Evolutionary conservation across 2,888 invertebrate species (phyloP), one percentile per base, ranked within the genome.

Genomic region (Pseudococcus viburni): DNA sequence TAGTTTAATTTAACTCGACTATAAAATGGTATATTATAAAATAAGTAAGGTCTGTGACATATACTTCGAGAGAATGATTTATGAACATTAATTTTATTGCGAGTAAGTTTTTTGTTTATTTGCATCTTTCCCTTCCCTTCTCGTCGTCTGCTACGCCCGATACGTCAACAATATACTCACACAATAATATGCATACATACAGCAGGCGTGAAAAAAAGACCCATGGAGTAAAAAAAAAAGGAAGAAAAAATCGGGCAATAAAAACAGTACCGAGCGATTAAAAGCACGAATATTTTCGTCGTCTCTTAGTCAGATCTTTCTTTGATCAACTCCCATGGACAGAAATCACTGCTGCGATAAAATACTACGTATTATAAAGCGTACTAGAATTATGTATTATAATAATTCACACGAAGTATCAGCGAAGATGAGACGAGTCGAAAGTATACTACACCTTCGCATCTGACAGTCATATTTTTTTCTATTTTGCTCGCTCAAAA

Each of bases 61-160:
- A 42, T 39, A 42, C 80, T 80, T 46, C n/a, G 19, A 80, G 68
- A 17, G 46, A 80, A 80, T 80, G 80, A 80, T 80, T 80, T 80
- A 80, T 80, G 80, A 42, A 80, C 46, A 19, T 80, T 80, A 80
- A 80, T 80, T 80, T 80, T 80, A 80, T 80, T 80, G 26, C 68
- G 68, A 73, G 12, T 73, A 73, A 73, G 68, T 73, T 59, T 68
- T 73, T 26, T 73, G 33, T 73, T 73, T 73, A 73, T 73, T 73
- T 33, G 33, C 68, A 73, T 73, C 33, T 73, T 59, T 33, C 33
- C 33, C 26, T 12, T 33, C 6, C 11, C 68, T 33, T 15, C 4
- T 51, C 51, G 0, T 51, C 51, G 17, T 5, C 51, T 1, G 15
- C 17, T 17, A 46, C 51, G 51, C 26, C 51, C 51, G 17, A 51